A percentile compares a stretch with the other conserved stretches of the same genome.
phyloP scores from a whole-genome alignment of 2,888 invertebrate species.

The Microplitis deprimator region DNA sequence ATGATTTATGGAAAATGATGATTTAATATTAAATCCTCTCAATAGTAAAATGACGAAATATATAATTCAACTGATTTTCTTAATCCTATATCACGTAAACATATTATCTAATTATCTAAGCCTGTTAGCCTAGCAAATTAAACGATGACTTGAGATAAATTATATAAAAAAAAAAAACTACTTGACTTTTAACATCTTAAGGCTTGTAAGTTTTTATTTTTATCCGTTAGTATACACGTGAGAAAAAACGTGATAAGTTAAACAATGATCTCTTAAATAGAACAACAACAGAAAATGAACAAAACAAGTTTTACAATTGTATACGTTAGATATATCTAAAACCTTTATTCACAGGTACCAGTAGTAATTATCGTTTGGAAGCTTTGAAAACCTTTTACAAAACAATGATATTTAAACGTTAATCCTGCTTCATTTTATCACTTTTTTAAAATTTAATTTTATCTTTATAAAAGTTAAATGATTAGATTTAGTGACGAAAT shows the following conservation, averaged over 20 bases:
- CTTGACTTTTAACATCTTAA: not conserved
- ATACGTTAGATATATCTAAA: not conserved
- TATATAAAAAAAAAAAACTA: not conserved
- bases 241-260: conserved; percentile 11
- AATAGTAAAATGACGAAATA: not conserved
- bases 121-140: conserved; percentile 7
- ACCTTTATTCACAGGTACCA: not conserved
- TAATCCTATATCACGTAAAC: conserved; percentile 11
- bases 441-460: not conserved
- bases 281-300: not conserved
- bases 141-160: conserved; percentile 5
- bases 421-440: not conserved
- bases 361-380: not conserved
- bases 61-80: not conserved
- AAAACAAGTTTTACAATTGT: not conserved
- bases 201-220: not conserved
- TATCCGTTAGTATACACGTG: not conserved
- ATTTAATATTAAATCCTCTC: not conserved
- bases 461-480: conserved; percentile 4
- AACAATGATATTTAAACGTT: not conserved
- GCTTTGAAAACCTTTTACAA: not conserved
- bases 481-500: conserved; percentile 8
- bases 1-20: not conserved
- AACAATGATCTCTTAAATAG: not conserved
- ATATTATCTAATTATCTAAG: not conserved